Base-by-base conservation (phyloP, 2,797 vertebrate genomes). In the Clarias fuscus region DNA sequence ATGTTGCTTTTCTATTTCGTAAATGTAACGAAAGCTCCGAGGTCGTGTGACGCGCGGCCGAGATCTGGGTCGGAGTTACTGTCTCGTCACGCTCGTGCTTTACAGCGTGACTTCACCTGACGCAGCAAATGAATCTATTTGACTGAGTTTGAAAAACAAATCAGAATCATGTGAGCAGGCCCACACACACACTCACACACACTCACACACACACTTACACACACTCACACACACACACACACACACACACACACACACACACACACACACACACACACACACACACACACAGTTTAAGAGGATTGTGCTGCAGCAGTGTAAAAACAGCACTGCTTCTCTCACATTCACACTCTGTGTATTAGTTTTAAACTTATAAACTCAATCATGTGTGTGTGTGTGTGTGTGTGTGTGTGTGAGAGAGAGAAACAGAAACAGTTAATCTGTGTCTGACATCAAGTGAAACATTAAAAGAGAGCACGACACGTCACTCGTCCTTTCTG, bases 271-370 rank as follows among this genome's bases (percentile, higher is more conserved):
- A 30, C 15, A 37, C 30, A 22, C 56, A 59, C 73, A 37, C 43
- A 67, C 18, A 48, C 62, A 70, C n/a, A 40, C 22, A 33, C 59
- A 61, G 11, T 70, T 43, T 85, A 85, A 72, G 58, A 72, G 77
- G 84, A 81, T 72, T 85, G 67, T 73, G 11, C 6, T 14, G 40
- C 59, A 61, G 24, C 24, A 27, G 7, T 24, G 10, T 20, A 20
- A 70, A 70, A 70, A 70, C 43, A 17, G 2, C 1, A 0, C 20
- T 43, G 8, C 40, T 40, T 40, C 7, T 71, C 37, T 1, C 0
- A 22, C 68, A 10, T 4, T 20, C 17, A 40, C 30, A 4, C 14
- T 67, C 1, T 67, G 65, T 27, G 14, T 67, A 33, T 15, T 67
- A 70, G 6, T 37, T 68, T 18, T 7, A 68, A 20, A 30, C 67